Evolutionary conservation across 37 sponge, comb jelly and placozoan species (phyloP).

Genomic region (Mnemiopsis leidyi): DNA sequence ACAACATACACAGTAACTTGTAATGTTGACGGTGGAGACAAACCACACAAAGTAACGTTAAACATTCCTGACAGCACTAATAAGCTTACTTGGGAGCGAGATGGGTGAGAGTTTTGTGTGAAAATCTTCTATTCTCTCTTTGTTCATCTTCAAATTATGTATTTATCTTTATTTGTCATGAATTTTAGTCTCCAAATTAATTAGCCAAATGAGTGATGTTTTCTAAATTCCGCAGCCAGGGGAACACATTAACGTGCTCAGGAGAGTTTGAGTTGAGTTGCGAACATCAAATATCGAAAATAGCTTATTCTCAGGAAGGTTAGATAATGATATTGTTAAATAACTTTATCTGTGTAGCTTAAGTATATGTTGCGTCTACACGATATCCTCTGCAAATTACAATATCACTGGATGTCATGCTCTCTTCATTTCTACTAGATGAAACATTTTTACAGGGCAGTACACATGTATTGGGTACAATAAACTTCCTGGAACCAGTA

Average conservation of each 20-base stretch:
- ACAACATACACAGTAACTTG: background rate
- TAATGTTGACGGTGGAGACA: background rate
- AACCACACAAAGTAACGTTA: background rate
- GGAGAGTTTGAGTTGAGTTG: background rate
- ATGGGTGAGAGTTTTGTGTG: background rate
- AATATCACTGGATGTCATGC: too few relatives aligned
- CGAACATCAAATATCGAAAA: background rate
- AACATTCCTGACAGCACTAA: background rate
- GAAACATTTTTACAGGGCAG: slow-evolving; percentile 37
- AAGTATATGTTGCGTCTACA: too few relatives aligned
- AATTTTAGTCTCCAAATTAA: too few relatives aligned
- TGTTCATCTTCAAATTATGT: too few relatives aligned
- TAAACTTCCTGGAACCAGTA: background rate
- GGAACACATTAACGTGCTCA: background rate
- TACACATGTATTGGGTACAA: background rate
- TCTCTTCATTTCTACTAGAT: too few relatives aligned
- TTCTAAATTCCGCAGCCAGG: too few relatives aligned
- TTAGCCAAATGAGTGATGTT: too few relatives aligned
- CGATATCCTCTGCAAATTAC: too few relatives aligned
- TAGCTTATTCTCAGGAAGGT: background rate
- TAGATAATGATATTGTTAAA: too few relatives aligned
- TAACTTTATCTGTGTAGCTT: too few relatives aligned
- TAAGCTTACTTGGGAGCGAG: background rate
- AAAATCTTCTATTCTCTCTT: too few relatives aligned
- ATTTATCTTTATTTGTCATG: too few relatives aligned